Conservation (phyloP, 1,140 invertebrate species). For the Agrypnia vestita region DNA sequence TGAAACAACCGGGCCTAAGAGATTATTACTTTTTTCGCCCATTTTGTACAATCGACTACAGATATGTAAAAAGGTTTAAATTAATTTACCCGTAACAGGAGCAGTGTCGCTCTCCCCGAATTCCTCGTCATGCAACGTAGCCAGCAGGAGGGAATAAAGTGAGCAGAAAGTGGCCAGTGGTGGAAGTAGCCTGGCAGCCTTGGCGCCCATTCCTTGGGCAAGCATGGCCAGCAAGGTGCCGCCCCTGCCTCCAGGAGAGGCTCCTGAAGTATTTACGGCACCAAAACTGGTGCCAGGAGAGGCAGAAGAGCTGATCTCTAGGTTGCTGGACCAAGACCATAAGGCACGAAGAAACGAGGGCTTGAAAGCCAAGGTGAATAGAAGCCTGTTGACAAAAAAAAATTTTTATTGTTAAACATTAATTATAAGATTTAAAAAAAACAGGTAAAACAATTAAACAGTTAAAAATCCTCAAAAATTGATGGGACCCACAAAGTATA, state of each 20-base stretch:
- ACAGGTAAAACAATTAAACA: too few relatives aligned
- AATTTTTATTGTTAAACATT: too few relatives aligned
- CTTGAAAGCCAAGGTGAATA: conserved; percentile 91
- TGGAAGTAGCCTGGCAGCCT: conserved; percentile 81
- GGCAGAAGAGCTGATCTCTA: conserved; percentile 61
- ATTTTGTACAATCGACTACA: background rate
- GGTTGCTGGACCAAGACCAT: conserved; percentile 79
- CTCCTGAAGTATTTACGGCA: background rate
- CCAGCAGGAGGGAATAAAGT: conserved; percentile 86
- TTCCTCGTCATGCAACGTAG: conserved; percentile 91
- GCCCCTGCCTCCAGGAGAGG: conserved; percentile 78
- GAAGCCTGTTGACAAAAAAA: conserved; percentile 76
- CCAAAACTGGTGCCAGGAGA: background rate
- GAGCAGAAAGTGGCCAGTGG: conserved; percentile 89
- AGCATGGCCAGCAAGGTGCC: conserved; percentile 82
- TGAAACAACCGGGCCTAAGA: too few relatives aligned
- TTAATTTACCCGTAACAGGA: conserved; percentile 62
- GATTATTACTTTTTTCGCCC: too few relatives aligned
- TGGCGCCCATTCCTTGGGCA: conserved; percentile 76
- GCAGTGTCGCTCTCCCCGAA: conserved; percentile 77
- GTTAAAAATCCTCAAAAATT: too few relatives aligned
- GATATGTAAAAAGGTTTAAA: background rate
- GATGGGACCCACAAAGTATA: too few relatives aligned
- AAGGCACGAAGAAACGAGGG: conserved; percentile 85
- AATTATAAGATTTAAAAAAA: too few relatives aligned